Base-by-base conservation (phyloP, 2,888 invertebrate species). In the Diploptera punctata region DNA sequence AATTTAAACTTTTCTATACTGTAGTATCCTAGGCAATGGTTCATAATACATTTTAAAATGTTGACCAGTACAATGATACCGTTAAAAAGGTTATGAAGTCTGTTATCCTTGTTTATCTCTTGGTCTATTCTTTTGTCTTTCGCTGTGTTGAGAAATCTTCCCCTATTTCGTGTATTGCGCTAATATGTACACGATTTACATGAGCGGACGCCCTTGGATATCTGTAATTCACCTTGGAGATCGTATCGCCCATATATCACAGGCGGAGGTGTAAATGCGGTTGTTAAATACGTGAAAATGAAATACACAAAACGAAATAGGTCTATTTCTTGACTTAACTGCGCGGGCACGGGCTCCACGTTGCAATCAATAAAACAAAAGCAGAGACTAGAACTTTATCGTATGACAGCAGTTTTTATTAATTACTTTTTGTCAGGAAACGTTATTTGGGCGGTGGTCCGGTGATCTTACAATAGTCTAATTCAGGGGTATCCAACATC, bases 381-480 rank as follows among this genome's bases (percentile, higher is more conserved):
- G 26, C 57, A 29, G 57, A 54, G 16, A 24, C n/a, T 57, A 21
- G 26, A 24, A 57, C 57, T 57, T n/a, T 57, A 57, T n/a, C 31
- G 29, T 24, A 31, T 57, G 31, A 29, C 57, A 16, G 16, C 24
- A 24, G 9, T 26, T 33, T 31, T 57, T 26, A 57, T 57, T 57
- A 57, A 57, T 57, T 5, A 57, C 24, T 57, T 57, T 29, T 29
- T n/a, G 31, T 57, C 57, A 57, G 57, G 57, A 57, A 57, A 57
- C 57, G n/a, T 16, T 29, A 57, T 57, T 31, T 57, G 57, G 57
- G 57, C 57, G 57, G 57, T 57, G 57, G 57, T 29, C 57, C 29
- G 29, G 5, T 57, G 54, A 54, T 26, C 54, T 21, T 26, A 54
- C 29, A 26, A 18, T 2, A n/a, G 54, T 54, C 54, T 9, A 16